A percentile compares a stretch with the other conserved stretches of the same genome.
Evolutionary conservation across 2,797 vertebrate genomes (phyloP).

Genomic region (Tenualosa ilisha): DNA sequence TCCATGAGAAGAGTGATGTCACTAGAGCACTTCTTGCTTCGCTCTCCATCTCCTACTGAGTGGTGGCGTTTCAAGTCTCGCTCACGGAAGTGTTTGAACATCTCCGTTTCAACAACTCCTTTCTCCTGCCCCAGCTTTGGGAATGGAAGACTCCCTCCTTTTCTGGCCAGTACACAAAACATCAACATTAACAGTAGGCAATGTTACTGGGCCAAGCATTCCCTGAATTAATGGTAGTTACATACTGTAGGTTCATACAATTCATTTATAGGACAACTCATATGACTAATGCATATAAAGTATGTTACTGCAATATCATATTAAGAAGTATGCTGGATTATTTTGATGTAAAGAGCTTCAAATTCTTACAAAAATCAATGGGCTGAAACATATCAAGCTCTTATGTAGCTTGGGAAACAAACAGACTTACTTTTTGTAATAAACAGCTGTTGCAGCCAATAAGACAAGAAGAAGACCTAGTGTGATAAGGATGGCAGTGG

Average conservation of each 20-base stretch:
- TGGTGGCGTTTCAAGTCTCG: slow-evolving; percentile 40
- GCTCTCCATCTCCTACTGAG: slow-evolving; percentile 45
- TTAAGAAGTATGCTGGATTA: neutral
- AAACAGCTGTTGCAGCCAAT: slow-evolving; percentile 47
- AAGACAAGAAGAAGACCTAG: slow-evolving; percentile 51
- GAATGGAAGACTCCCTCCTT: slow-evolving; percentile 20
- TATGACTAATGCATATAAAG: neutral
- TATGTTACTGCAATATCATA: neutral
- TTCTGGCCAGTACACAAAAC: slow-evolving; percentile 42
- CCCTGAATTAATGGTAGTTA: no score
- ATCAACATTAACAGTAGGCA: neutral
- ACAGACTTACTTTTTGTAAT: slow-evolving; percentile 63
- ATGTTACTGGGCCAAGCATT: no score
- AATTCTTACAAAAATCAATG: neutral
- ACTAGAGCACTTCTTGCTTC: no score
- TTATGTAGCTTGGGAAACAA: neutral
- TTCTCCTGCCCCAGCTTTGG: slow-evolving; percentile 44
- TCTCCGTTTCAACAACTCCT: slow-evolving; percentile 65
- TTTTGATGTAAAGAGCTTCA: neutral
- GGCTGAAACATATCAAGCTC: neutral
- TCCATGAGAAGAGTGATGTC: slow-evolving; percentile 59
- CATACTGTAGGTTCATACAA: no score
- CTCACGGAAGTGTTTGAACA: slow-evolving; percentile 64
- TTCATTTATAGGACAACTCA: neutral
- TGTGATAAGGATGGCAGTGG: slow-evolving; percentile 49